These are phyloP conservation scores for Illadopsis cleaveri DNA, from an alignment of 2,113 vertebrate species.

Conservation along the genomic window DNA sequence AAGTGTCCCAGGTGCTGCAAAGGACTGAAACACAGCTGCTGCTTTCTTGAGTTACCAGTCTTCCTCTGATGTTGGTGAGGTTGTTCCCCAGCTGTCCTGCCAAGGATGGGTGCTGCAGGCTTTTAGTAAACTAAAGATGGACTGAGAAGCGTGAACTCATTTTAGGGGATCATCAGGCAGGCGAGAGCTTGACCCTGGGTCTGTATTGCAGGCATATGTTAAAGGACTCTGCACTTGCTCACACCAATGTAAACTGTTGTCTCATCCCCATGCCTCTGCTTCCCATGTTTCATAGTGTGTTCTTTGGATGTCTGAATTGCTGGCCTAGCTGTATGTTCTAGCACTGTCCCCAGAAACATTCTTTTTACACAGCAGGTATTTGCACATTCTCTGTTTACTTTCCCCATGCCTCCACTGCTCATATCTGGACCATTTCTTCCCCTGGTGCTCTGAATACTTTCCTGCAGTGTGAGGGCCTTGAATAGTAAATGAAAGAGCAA, in stretches of 20 bases:
- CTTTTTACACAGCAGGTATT: not conserved
- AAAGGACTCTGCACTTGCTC: not conserved
- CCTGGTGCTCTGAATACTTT: not conserved
- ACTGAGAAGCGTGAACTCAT: not conserved
- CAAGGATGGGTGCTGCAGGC: not conserved
- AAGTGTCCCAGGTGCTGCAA: not conserved
- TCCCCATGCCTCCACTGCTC: not conserved
- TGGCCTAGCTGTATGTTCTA: not conserved
- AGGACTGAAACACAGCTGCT: not conserved
- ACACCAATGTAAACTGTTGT: fast-evolving
- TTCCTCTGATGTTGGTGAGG: not conserved
- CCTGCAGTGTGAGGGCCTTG: not conserved
- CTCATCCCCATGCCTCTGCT: not conserved
- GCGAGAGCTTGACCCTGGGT: not conserved
- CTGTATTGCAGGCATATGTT: not conserved
- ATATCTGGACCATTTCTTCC: not conserved
- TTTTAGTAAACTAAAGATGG: not conserved
- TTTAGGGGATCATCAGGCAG: not conserved
- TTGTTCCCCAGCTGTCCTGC: fast-evolving
- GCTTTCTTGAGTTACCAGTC: not conserved
- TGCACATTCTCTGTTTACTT: not conserved
- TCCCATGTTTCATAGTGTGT: fast-evolving
- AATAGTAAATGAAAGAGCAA: not conserved
- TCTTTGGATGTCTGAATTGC: not conserved
- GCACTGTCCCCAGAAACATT: not conserved